phyloP scores from a whole-genome alignment of 2,888 invertebrate genomes.

The Drosophila paranaensis region DNA sequence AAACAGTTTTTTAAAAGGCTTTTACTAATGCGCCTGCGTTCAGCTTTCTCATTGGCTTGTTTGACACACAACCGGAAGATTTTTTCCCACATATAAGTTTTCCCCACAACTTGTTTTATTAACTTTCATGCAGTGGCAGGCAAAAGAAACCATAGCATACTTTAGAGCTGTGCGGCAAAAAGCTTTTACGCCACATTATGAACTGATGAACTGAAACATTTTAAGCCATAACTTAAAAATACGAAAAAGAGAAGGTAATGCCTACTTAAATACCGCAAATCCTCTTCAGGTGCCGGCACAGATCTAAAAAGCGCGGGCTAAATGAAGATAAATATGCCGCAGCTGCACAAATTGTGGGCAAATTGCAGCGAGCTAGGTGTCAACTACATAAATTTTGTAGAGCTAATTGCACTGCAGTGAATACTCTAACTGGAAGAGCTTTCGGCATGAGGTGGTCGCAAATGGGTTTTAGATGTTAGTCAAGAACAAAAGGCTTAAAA shows the following conservation, averaged over 20 bases:
- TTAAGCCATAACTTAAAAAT: constrained; percentile 71
- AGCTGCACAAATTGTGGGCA: constrained; percentile 38
- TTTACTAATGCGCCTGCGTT: not conserved
- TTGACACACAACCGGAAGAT: not conserved
- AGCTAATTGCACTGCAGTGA: constrained; percentile 30
- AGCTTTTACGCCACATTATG: constrained; percentile 33
- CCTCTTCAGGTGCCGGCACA: constrained; percentile 24
- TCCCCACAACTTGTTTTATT: constrained; percentile 21
- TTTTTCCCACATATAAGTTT: not conserved
- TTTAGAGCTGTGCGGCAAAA: constrained; percentile 32
- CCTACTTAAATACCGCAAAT: constrained; percentile 69
- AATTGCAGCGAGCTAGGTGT: constrained; percentile 51
- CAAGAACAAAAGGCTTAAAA: constrained; percentile 29
- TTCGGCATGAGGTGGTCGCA: constrained; percentile 13
- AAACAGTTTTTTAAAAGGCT: not conserved
- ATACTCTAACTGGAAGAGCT: constrained; percentile 47
- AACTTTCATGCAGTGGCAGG: constrained; percentile 16
- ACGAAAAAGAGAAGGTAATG: constrained; percentile 13
- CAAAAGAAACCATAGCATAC: constrained; percentile 20
- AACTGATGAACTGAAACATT: constrained; percentile 49
- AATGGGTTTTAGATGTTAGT: constrained; percentile 47
- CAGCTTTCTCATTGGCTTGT: not conserved
- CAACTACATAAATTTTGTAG: constrained; percentile 21
- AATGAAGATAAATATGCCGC: constrained; percentile 69
- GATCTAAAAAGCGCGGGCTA: constrained; percentile 37